A percentile compares a stretch with the other conserved stretches of the same genome.
phyloP scores from a whole-genome alignment of 2,113 vertebrate genomes.

The Xiphorhynchus elegans region DNA sequence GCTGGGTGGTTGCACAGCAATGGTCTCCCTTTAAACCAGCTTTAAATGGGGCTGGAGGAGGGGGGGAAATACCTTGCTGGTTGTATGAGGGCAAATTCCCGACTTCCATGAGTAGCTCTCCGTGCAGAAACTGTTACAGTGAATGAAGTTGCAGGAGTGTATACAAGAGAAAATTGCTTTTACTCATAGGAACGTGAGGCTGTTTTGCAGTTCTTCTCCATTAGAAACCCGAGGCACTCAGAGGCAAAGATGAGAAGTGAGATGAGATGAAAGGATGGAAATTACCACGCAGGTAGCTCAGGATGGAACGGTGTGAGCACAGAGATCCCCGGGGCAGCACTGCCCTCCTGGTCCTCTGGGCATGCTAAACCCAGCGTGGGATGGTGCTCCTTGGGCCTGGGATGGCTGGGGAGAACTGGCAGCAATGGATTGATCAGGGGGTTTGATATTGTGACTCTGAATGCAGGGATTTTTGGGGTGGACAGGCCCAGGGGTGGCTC shows the following conservation, averaged over 20 bases:
- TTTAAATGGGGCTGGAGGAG: too few species aligned
- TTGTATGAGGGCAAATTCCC: background rate
- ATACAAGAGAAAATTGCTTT: background rate
- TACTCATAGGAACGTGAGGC: background rate
- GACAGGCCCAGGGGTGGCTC: background rate
- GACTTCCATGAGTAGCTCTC: background rate
- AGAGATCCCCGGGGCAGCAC: slow-evolving; percentile 2
- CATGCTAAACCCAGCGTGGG: background rate
- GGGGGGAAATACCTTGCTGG: background rate
- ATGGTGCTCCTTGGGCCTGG: background rate
- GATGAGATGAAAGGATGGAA: background rate
- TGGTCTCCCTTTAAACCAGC: background rate
- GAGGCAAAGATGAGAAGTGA: background rate
- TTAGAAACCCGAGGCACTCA: background rate
- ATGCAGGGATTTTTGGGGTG: background rate
- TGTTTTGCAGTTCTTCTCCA: background rate
- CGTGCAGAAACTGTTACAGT: background rate
- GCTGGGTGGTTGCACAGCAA: background rate
- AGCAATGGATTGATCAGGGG: rapidly evolving
- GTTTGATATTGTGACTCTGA: rapidly evolving
- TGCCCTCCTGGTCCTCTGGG: background rate
- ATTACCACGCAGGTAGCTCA: background rate
- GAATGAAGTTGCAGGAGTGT: background rate
- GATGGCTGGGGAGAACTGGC: background rate
- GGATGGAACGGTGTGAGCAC: slow-evolving; percentile 15